Conservation (phyloP, 1,140 invertebrate genomes). For the Dolichoris vasculosae region DNA sequence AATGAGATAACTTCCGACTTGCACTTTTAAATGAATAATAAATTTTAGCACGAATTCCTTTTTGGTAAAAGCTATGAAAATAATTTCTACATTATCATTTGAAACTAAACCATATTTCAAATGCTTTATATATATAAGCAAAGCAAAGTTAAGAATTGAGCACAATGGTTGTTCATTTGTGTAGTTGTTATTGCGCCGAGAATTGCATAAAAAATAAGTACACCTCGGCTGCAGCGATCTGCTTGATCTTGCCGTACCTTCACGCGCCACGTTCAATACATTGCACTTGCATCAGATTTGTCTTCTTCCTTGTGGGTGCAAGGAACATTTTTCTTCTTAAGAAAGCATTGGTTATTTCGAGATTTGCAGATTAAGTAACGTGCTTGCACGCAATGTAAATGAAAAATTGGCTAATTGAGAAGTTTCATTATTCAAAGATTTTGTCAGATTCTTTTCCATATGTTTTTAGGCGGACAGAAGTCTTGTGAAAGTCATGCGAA, state of each 20-base stretch:
- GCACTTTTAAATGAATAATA: no score
- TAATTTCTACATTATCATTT: neutral
- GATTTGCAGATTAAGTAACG: conserved; percentile 7
- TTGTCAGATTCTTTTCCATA: neutral
- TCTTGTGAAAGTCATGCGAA: neutral
- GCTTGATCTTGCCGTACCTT: neutral
- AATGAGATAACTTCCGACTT: no score
- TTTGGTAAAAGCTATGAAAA: neutral
- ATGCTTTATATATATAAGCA: neutral
- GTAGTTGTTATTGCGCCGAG: conserved; percentile 17
- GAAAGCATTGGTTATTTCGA: conserved; percentile 6
- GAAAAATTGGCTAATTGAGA: conserved; percentile 24
- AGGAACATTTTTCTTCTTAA: conserved; percentile 19
- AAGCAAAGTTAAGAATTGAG: neutral
- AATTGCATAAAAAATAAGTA: conserved; percentile 18
- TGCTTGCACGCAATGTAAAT: neutral
- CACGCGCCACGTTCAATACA: neutral
- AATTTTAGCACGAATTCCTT: neutral
- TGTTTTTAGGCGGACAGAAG: neutral
- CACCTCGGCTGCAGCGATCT: conserved; percentile 11
- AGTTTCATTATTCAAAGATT: neutral
- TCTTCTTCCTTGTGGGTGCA: conserved; percentile 1
- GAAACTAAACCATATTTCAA: neutral
- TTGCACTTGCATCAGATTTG: conserved; percentile 15
- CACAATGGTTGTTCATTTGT: conserved; percentile 25